Evolutionary conservation across 2,797 vertebrate genomes (phyloP).

Genomic region (Megalops cyprinoides): DNA sequence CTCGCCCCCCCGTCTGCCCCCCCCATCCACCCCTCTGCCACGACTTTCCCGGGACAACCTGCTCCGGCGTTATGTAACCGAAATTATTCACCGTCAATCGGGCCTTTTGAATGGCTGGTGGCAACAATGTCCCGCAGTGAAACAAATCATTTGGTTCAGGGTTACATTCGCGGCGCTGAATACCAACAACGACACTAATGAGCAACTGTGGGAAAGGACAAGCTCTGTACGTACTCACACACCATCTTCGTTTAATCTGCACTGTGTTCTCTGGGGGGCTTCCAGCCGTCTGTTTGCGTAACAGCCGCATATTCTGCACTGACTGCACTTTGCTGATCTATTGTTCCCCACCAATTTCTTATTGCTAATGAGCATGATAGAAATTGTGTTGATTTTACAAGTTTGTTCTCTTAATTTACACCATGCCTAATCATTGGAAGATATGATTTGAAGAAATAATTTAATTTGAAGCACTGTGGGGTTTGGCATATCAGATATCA

Average conservation of each 20-base stretch:
- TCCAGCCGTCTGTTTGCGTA: neutral
- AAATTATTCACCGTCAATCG: conserved; percentile 48
- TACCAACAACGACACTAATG: conserved; percentile 47
- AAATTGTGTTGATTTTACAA: neutral
- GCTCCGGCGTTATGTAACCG: conserved; percentile 13
- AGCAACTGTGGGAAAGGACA: conserved; percentile 3
- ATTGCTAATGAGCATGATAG: conserved; percentile 1
- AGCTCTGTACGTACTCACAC: neutral
- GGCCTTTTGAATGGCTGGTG: conserved; percentile 52
- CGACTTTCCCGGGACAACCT: neutral
- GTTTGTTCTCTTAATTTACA: neutral
- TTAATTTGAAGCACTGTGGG: neutral
- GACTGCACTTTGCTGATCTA: neutral
- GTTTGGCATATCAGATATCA: neutral
- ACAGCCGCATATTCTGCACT: neutral
- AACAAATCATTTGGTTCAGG: conserved; percentile 54
- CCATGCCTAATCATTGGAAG: neutral
- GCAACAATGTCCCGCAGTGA: conserved; percentile 54
- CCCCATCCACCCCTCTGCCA: neutral
- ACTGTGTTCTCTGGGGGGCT: neutral
- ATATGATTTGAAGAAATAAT: no score
- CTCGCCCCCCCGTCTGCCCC: no score
- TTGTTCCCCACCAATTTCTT: neutral
- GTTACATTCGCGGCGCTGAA: conserved; percentile 44
- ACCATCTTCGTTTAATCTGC: neutral